A percentile compares a stretch with the other conserved stretches of the same genome.
These are phyloP conservation scores for Mesochorus sp. DNA, from an alignment of 2,888 invertebrate species.

Conservation along the genomic window DNA sequence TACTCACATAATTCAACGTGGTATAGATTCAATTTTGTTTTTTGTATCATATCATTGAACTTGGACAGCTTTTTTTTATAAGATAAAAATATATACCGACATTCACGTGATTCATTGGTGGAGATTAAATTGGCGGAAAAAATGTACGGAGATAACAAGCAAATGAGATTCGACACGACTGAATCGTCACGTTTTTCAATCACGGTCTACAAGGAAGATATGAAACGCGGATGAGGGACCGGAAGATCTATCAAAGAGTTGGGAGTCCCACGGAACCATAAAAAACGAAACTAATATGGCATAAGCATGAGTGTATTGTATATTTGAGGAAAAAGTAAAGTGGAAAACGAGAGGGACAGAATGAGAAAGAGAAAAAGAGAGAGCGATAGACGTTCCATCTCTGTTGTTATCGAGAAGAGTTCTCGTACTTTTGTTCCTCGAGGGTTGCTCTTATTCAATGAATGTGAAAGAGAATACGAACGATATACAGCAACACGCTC, in stretches of 20 bases:
- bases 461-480: neutral
- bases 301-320: constrained; percentile 22
- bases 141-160: neutral
- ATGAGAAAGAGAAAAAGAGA: constrained; percentile 16
- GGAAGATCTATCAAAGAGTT: constrained; percentile 40
- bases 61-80: too few relatives aligned
- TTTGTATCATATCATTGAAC: neutral
- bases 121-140: neutral
- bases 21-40: neutral
- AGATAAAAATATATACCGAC: too few relatives aligned
- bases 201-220: constrained; percentile 18
- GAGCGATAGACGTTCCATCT: neutral
- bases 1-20: neutral
- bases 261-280: constrained; percentile 41
- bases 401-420: constrained; percentile 5
- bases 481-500: neutral
- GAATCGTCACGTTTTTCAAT: constrained; percentile 39
- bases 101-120: too few relatives aligned
- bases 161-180: neutral
- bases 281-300: constrained; percentile 51
- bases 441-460: neutral
- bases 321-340: constrained; percentile 32
- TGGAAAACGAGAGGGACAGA: constrained; percentile 12
- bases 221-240: constrained; percentile 38
- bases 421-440: neutral